A percentile compares a stretch with the other conserved stretches of the same genome.
These are phyloP conservation scores for Scaptodrosophila lebanonensis DNA, from an alignment of 1,140 invertebrate genomes.

Conservation along the genomic window DNA sequence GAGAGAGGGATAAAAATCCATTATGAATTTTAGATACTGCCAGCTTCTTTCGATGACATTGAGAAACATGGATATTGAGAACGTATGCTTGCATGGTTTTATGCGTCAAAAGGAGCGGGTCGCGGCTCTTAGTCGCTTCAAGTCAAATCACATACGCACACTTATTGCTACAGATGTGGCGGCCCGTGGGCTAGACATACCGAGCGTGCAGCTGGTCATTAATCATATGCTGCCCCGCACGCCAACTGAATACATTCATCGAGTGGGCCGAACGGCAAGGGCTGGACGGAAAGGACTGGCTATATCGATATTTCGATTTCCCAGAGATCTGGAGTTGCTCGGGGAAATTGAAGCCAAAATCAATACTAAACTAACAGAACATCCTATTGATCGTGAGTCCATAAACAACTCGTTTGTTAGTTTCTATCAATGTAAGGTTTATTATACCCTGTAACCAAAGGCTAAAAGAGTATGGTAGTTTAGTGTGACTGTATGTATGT, in stretches of 20 bases:
- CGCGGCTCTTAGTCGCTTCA: slow-evolving; percentile 88
- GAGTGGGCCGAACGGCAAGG: slow-evolving; percentile 96
- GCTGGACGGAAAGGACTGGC: slow-evolving; percentile 91
- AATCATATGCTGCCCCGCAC: slow-evolving; percentile 95
- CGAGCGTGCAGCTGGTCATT: slow-evolving; percentile 93
- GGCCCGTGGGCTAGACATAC: slow-evolving; percentile 93
- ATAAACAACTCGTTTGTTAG: too few relatives aligned
- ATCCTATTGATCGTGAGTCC: slow-evolving; percentile 87
- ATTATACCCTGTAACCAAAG: too few relatives aligned
- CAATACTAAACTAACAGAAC: slow-evolving; percentile 90
- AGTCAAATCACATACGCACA: slow-evolving; percentile 90
- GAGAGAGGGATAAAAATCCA: too few relatives aligned
- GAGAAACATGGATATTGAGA: slow-evolving; percentile 90
- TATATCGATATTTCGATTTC: slow-evolving; percentile 91
- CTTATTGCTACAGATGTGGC: slow-evolving; percentile 98
- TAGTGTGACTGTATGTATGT: too few relatives aligned
- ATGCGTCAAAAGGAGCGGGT: slow-evolving; percentile 89
- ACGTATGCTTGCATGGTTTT: slow-evolving; percentile 92
- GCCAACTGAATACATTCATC: slow-evolving; percentile 96
- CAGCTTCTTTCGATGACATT: slow-evolving; percentile 91
- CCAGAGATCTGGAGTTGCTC: slow-evolving; percentile 91
- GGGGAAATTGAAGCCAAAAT: slow-evolving; percentile 91
- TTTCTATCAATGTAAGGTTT: too few relatives aligned
- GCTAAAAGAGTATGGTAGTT: too few relatives aligned
- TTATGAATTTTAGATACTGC: slow-evolving; percentile 85